Evolutionary conservation across 1,140 invertebrate genomes (phyloP), one percentile per base, ranked within the genome.

Genomic region (Ceratosolen fusciceps): DNA sequence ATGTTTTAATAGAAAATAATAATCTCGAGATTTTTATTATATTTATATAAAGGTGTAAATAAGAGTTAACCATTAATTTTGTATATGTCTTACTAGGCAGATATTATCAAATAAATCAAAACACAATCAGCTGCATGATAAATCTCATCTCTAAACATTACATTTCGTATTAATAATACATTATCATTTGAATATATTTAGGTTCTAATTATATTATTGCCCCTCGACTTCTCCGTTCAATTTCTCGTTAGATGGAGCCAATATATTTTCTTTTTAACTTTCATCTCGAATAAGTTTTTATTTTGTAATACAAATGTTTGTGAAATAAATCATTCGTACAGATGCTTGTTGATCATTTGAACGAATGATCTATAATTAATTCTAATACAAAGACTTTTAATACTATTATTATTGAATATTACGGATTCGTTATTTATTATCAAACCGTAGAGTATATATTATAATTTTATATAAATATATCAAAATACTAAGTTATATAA

Each of bases 31-130:
- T 81, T 67, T 58, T 7, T 67, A 60, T 24, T 68, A 26, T 47
- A 68, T 16, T 39, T 68, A 26, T 16, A 39, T n/a, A 31, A 70
- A 24, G 56, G 56, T 75, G 71, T 73, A 3, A 16, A 29, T 47
- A 21, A 65, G n/a, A 71, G 29, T 72, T 72, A 70, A 68, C 37
- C 24, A 43, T 72, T n/a, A 75, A 83, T 83, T 84, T 71, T 24
- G 2, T 56, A 39, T 58, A 37, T 5, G 29, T 29, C 10, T 12
- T 65, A 37, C 26, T 52, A 52, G 12, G 39, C 39, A 43, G 12
- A 3, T 52, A 19, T 16, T 21, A 21, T 8, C 49, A 52, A 52
- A 52, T 52, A 29, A 52, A 52, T 26, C 37, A 68, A 68, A 47
- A 68, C 37, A 68, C 24, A 68, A 67, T 67, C 62, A 39, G 5